Base-by-base conservation (phyloP, 1,140 invertebrate genomes). In the Colletes gigas region DNA sequence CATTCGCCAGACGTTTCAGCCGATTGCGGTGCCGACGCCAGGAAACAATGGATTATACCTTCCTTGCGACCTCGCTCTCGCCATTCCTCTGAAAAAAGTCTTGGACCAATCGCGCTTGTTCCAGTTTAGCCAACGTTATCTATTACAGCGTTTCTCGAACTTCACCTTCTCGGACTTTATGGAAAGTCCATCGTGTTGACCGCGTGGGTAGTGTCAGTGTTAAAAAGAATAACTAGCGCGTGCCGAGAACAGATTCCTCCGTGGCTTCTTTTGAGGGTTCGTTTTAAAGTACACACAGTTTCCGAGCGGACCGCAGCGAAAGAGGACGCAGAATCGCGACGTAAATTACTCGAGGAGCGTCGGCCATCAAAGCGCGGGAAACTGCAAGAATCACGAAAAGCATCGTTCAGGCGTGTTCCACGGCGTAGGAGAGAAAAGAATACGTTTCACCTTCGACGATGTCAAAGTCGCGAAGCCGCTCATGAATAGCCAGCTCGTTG, bases 1-100 rank as follows among this genome's bases (percentile, higher is more conserved):
- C 68, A 77, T 84, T 76, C 52, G 71, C 62, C 72, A 84, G 78
- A 84, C 72, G 52, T 84, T 84, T 84, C 50, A 81, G 52, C 55
- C 77, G 77, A 81, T 85, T 80, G 74, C 71, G 60, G 41, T 55
- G 21, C 50, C 41, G 62, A 15, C 47, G 14, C 50, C 50, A 21
- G 44, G 50, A 55, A 84, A 81, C 77, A 72, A 81, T 72, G 71
- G 60, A 71, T 84, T 81, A 76, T 71, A 81, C 41, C 44, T 78
- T 30, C 21, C 47, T 15, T 14, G 55, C 62, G 70, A 69, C 69
- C 55, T 41, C n/a, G 2, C 41, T 8, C 3, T 41, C 10, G 6
- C 17, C 19, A 7, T 19, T 10, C 15, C 1, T 17, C 4, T 52
- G 0, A 5, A 8, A 41, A 55, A 54, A 30, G 17, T 4, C 6